Base-by-base conservation (phyloP, 2,888 invertebrate genomes). In the Calliopum simillimum region DNA sequence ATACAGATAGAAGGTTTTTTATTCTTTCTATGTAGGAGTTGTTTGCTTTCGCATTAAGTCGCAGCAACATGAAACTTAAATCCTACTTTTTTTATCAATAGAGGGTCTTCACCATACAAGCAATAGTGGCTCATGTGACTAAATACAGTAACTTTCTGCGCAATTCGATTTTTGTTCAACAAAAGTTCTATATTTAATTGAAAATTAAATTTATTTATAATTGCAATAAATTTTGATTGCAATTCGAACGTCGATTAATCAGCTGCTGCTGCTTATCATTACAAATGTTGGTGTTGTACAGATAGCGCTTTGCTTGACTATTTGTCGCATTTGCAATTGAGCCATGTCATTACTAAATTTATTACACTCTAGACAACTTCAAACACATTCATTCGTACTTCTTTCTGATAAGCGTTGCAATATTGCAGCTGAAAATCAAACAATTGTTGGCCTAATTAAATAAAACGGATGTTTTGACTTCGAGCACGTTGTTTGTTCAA, bases 241-340 rank as follows among this genome's bases (percentile, higher is more conserved):
- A n/a, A n/a, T n/a, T n/a, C n/a, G n/a, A n/a, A 25, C 58, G 14
- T 23, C n/a, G 25, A 19, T 5, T 23, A 16, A 55, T 19, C 19
- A 19, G 13, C n/a, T n/a, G 21, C 19, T 25, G 25, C 5, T 53
- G 51, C 21, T 23, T 53, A 23, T 53, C 23, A 23, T 19, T 43
- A 58, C 23, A 41, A 66, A 47, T 70, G 58, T 69, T 70, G 68
- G 16, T 58, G 25, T 41, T 58, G 55, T 21, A 14, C 21, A 21
- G 2, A 2, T 1, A 33, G 5, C 16, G 16, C 25, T 6, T 11
- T 5, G n/a, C 33, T 6, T 25, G 56, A 58, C 56, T 33, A n/a
- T 33, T 23, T 33, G 56, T 58, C 56, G n/a, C n/a, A 25, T 41
- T 58, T 21, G 16, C n/a, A 25, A 33, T 25, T 56, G 5, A n/a